These are phyloP conservation scores for Diacarnus erythraeanus DNA, from an alignment of 37 sponge, comb jelly and placozoan species.

Conservation along the genomic window DNA sequence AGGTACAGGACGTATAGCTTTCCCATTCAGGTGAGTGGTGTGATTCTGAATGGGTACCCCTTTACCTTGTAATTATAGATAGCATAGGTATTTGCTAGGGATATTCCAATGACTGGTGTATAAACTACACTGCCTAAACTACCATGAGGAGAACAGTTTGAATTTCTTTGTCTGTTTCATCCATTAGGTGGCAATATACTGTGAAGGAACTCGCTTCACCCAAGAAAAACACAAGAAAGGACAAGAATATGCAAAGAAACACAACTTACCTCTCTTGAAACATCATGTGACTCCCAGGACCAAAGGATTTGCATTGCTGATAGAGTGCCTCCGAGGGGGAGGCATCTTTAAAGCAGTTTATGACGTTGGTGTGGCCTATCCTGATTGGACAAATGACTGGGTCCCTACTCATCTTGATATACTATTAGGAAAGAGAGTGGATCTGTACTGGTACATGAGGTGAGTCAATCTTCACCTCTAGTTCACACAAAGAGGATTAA, in stretches of 20 bases:
- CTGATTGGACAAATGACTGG: background rate
- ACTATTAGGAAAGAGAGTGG: constrained; percentile 19
- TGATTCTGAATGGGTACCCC: too few relatives aligned
- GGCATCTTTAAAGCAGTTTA: constrained; percentile 38
- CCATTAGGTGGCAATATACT: constrained; percentile 55
- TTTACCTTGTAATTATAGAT: too few relatives aligned
- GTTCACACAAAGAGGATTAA: background rate
- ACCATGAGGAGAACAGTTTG: background rate
- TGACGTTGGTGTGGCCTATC: constrained; percentile 67
- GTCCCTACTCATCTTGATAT: constrained; percentile 33
- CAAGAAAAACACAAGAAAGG: constrained; percentile 57
- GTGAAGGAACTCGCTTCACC: constrained; percentile 84
- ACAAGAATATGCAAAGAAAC: constrained; percentile 51
- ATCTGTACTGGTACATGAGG: constrained; percentile 53
- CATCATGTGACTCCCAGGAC: constrained; percentile 77
- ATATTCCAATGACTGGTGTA: too few relatives aligned
- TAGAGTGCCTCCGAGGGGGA: constrained; percentile 23
- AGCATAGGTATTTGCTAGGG: too few relatives aligned
- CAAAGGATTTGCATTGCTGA: constrained; percentile 74
- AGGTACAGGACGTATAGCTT: constrained; percentile 35
- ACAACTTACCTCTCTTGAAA: constrained; percentile 62
- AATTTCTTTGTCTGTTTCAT: background rate
- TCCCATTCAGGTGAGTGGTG: constrained; percentile 36
- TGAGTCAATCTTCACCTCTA: background rate
- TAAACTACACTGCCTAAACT: too few relatives aligned